Conservation (phyloP, 2,113 vertebrate genomes). For the Amblyornis subalaris region DNA sequence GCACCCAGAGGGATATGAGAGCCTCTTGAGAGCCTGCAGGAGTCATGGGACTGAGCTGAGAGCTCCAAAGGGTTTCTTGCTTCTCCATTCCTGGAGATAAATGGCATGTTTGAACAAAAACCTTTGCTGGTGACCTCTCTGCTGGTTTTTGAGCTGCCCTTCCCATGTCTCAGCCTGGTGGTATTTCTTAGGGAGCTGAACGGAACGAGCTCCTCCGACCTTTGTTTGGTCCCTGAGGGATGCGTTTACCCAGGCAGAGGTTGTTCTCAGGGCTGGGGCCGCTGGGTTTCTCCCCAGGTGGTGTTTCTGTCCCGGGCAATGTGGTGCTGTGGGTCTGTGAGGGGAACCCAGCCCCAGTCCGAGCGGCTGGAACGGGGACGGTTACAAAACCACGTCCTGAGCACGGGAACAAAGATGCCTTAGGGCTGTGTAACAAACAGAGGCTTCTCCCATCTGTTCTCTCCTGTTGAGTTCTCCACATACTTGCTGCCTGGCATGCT, state of each 20-base stretch:
- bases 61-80: neutral
- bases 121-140: neutral
- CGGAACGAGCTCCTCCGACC: neutral
- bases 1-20: fast-evolving
- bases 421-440: neutral
- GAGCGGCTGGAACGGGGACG: neutral
- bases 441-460: slow-evolving; percentile 4
- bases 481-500: neutral
- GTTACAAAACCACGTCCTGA: neutral
- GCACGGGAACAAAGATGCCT: neutral
- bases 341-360: neutral
- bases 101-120: neutral
- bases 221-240: neutral
- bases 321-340: neutral
- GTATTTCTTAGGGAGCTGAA: neutral
- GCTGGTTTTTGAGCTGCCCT: neutral
- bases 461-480: neutral
- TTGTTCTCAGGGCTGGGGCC: neutral
- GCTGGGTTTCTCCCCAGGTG: neutral
- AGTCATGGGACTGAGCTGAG: neutral
- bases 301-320: neutral
- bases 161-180: fast-evolving
- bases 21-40: neutral
- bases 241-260: neutral
- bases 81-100: neutral